Evolutionary conservation across 2,888 invertebrate genomes (phyloP), one percentile per base, ranked within the genome.

Genomic region (Frankliniella fusca): DNA sequence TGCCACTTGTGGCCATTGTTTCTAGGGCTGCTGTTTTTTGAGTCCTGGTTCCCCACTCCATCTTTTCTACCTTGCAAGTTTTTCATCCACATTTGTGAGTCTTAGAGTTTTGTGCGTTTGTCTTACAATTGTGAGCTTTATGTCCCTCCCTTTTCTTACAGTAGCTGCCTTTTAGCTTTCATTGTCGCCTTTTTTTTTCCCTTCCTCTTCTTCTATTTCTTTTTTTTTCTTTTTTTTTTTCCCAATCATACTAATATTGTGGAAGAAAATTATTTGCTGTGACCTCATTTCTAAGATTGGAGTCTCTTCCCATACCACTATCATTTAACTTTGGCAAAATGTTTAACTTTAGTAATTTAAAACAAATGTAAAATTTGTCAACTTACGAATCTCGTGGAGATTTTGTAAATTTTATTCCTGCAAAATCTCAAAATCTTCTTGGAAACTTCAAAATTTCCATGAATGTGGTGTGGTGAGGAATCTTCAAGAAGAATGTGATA

Each of bases 21-120:
- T 76, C 70, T 76, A 76, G 70, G 70, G 70, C 70, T 76, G 70
- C 70, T 76, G 70, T 76, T 27, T 76, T 76, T 76, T 76, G 70
- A 76, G 70, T 76, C 70, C 70, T 76, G 70, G 70, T 76, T 12
- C 70, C 70, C 70, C 54, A 54, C 54, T 54, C 54, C 70, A 76
- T 27, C 70, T 76, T 76, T 23, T 76, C 70, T 27, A 76, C 70
- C 70, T 76, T 76, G 70, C 70, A 76, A 76, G 70, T 76, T 76
- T 76, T 23, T 76, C 70, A 76, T 76, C 70, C 70, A 76, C 27
- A 76, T 76, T 76, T 76, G 70, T 76, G 70, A 76, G 70, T 76
- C 70, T 76, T 76, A 76, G 54, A 54, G 70, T 76, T 76, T 23
- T 76, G 70, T 76, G 70, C 70, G 70, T 76, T 76, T 76, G 20